Conservation (phyloP, 2,797 vertebrate species). For the Picus viridis region DNA sequence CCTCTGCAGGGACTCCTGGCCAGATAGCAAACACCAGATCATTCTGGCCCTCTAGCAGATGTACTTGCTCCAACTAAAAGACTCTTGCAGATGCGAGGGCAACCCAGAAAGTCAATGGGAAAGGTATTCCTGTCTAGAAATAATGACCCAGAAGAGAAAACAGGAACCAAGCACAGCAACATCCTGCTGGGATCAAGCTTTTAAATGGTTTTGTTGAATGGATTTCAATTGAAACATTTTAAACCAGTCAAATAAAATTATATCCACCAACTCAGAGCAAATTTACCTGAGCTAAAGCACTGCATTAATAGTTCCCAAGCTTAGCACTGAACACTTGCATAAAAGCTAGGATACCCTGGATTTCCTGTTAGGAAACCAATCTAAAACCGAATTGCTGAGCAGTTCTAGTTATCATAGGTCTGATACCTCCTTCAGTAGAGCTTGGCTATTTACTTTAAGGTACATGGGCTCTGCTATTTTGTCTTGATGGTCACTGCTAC, state of each 20-base stretch:
- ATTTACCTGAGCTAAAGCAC: not conserved
- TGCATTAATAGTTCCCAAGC: not conserved
- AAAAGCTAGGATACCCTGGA: not conserved
- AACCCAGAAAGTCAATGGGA: not conserved
- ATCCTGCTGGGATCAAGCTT: not conserved
- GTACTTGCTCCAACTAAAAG: not conserved
- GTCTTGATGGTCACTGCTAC: not conserved
- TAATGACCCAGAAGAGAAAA: not conserved
- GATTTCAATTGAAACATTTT: not conserved
- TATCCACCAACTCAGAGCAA: not conserved
- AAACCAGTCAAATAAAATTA: not conserved
- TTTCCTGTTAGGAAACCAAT: not conserved
- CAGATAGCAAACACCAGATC: not conserved
- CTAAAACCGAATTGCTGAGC: not conserved
- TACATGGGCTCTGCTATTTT: not conserved
- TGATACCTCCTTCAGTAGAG: not conserved
- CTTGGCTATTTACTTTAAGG: not conserved
- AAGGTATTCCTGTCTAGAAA: not conserved
- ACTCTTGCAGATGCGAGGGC: not conserved
- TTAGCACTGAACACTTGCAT: not conserved
- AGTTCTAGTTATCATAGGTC: not conserved
- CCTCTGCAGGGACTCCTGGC: not conserved
- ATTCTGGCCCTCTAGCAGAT: not conserved
- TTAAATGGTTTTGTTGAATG: not conserved
- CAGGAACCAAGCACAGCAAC: not conserved